These are phyloP conservation scores for Callithrix jacchus DNA, from an alignment of 2,113 vertebrate species.

Conservation along the genomic window DNA sequence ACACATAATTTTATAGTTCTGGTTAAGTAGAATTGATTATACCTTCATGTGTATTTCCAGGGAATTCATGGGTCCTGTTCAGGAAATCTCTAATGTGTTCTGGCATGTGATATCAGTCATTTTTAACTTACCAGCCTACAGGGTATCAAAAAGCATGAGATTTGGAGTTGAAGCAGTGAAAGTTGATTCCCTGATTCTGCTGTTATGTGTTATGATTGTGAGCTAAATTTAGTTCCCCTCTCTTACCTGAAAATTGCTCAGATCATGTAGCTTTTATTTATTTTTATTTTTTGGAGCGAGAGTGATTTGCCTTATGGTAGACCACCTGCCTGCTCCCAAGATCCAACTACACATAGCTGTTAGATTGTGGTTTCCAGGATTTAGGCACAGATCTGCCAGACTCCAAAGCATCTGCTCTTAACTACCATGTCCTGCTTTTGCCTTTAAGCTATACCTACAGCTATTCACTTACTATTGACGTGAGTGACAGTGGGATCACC, in stretches of 20 bases:
- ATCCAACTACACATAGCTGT: background rate
- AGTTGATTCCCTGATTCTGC: background rate
- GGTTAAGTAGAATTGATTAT: slow-evolving; percentile 21
- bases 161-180: background rate
- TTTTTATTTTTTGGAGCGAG: too few species aligned
- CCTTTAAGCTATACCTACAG: background rate
- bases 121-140: background rate
- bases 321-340: too few species aligned
- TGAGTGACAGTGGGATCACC: background rate
- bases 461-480: background rate
- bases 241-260: background rate
- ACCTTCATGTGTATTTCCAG: background rate
- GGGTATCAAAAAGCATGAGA: background rate
- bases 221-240: background rate
- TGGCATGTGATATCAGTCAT: background rate
- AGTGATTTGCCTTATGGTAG: too few species aligned
- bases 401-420: background rate
- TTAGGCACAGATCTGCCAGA: background rate
- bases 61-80: background rate
- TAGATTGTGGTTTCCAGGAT: background rate
- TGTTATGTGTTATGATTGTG: background rate
- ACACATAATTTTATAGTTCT: slow-evolving; percentile 6
- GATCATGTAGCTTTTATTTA: background rate
- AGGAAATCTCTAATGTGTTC: background rate
- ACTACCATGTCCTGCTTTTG: background rate